A percentile compares a stretch with the other conserved stretches of the same genome.
Evolutionary conservation across 2,888 invertebrate genomes (phyloP).

Genomic region (Conomelus anceps): DNA sequence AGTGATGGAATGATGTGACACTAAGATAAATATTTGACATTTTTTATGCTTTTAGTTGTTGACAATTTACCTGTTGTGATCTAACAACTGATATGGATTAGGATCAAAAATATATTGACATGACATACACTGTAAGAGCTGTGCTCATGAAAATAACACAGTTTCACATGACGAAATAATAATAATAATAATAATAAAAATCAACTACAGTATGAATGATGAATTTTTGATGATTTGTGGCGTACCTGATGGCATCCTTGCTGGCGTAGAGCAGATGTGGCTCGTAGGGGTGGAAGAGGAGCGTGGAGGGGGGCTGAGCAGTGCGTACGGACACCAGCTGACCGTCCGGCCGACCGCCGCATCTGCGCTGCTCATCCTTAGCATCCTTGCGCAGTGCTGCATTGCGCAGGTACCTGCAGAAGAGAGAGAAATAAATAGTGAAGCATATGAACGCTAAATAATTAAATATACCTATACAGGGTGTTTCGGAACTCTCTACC

Average conservation of each 20-base stretch:
- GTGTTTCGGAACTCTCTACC: too few species aligned
- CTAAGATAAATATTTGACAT: too few species aligned
- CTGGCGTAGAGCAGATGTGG: slow-evolving; percentile 81
- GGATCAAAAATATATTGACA: too few species aligned
- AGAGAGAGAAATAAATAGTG: slow-evolving; percentile 1
- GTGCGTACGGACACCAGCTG: slow-evolving; percentile 78
- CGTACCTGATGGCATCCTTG: slow-evolving; percentile 71
- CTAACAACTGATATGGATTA: too few species aligned
- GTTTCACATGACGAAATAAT: too few species aligned
- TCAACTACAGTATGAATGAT: neutral
- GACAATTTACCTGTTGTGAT: too few species aligned
- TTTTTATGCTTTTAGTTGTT: too few species aligned
- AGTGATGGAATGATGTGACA: too few species aligned
- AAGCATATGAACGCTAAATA: slow-evolving; percentile 35
- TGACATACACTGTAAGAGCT: too few species aligned
- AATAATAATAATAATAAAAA: neutral
- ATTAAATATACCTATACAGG: slow-evolving; percentile 14
- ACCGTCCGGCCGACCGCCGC: slow-evolving; percentile 62
- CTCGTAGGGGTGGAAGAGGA: slow-evolving; percentile 86
- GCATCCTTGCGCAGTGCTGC: slow-evolving; percentile 59
- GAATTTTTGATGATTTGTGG: slow-evolving; percentile 13
- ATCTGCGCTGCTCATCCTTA: slow-evolving; percentile 53
- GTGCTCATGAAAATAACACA: too few species aligned
- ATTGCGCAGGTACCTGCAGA: slow-evolving; percentile 55
- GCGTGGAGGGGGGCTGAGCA: slow-evolving; percentile 65